A percentile compares a stretch with the other conserved stretches of the same genome.
phyloP scores from a whole-genome alignment of 1,140 invertebrate species.

The Zaprionus vittiger region DNA sequence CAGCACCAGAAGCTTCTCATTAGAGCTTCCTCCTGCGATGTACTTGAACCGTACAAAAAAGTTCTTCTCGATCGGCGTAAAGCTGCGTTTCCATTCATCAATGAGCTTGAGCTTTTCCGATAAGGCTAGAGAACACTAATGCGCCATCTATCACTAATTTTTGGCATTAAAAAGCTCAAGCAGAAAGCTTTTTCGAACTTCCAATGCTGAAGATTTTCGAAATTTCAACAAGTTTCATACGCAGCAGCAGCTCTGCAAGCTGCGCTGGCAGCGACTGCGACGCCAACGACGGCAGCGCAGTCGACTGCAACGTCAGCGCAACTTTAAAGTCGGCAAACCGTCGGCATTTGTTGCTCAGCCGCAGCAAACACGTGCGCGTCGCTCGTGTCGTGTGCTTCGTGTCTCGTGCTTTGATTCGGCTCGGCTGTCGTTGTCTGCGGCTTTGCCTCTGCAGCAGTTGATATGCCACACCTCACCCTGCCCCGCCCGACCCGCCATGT shows the following conservation, averaged over 20 bases:
- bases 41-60: slow-evolving; percentile 12
- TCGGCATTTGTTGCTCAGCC: slow-evolving; percentile 72
- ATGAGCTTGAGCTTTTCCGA: neutral
- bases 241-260: slow-evolving; percentile 22
- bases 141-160: neutral
- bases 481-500: neutral
- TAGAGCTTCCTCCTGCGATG: neutral
- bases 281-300: slow-evolving; percentile 28
- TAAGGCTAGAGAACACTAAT: neutral
- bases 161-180: slow-evolving; percentile 10
- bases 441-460: slow-evolving; percentile 36
- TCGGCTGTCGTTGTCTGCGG: slow-evolving; percentile 18
- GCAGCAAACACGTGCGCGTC: slow-evolving; percentile 64
- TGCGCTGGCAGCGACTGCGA: slow-evolving; percentile 4
- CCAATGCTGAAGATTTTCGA: slow-evolving; percentile 66
- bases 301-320: slow-evolving; percentile 11
- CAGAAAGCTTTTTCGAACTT: slow-evolving; percentile 50
- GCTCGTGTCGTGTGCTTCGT: slow-evolving; percentile 39
- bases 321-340: slow-evolving; percentile 28
- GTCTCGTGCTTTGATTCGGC: slow-evolving; percentile 2
- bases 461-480: neutral
- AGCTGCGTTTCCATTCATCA: slow-evolving; percentile 6
- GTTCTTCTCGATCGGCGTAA: neutral
- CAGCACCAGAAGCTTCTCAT: neutral
- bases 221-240: slow-evolving; percentile 74